These are phyloP conservation scores for Platyscapa corneri DNA, from an alignment of 1,140 invertebrate species.

Conservation along the genomic window DNA sequence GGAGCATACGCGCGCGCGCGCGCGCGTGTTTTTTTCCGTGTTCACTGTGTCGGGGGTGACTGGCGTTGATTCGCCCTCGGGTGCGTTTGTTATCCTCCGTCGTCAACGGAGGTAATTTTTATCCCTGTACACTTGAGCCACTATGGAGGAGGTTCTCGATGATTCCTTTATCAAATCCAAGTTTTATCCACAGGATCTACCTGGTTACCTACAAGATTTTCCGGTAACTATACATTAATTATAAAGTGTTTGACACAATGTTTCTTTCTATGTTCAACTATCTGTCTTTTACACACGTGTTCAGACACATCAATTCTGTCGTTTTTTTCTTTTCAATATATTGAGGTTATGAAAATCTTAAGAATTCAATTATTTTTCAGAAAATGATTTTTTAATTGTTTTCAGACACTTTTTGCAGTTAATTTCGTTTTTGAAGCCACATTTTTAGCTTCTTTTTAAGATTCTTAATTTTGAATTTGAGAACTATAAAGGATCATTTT, in stretches of 20 bases:
- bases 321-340: not conserved
- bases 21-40: not conserved
- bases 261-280: too few relatives aligned
- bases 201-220: conserved; percentile 60
- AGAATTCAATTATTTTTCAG: not conserved
- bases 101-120: not conserved
- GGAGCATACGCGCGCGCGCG: too few relatives aligned
- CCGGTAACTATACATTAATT: conserved; percentile 66
- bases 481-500: not conserved
- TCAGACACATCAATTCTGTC: not conserved
- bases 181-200: conserved; percentile 55
- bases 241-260: not conserved
- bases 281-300: not conserved
- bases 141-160: conserved; percentile 61
- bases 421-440: not conserved
- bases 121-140: not conserved
- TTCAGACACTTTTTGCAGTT: not conserved
- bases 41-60: not conserved
- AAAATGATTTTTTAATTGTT: too few relatives aligned
- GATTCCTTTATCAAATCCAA: conserved; percentile 61
- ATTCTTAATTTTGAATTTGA: not conserved
- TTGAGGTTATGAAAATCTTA: conserved; percentile 26
- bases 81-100: not conserved
- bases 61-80: not conserved
- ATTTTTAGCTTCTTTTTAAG: not conserved